Evolutionary conservation across 2,797 vertebrate species (phyloP).

Genomic region (Micrastur ruficollis): DNA sequence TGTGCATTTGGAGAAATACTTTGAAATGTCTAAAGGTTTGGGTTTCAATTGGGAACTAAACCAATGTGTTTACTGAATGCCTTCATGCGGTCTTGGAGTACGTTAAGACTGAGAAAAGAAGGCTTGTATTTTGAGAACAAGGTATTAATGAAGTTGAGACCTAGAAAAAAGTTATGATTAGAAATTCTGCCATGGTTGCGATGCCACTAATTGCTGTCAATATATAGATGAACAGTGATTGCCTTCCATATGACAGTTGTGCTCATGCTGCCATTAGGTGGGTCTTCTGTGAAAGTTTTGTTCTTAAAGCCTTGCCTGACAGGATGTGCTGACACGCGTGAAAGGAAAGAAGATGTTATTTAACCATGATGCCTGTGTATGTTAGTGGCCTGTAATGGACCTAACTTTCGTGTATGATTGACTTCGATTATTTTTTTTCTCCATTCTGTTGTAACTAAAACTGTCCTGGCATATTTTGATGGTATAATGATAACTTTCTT

Average conservation of each 20-base stretch:
- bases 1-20: neutral
- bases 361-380: rapidly evolving
- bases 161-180: neutral
- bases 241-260: neutral
- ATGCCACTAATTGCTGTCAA: neutral
- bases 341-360: neutral
- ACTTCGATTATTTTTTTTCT: neutral
- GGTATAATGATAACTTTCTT: neutral
- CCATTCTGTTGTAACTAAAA: neutral
- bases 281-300: neutral
- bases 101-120: neutral
- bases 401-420: neutral
- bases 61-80: neutral
- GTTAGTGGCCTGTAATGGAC: neutral
- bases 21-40: neutral
- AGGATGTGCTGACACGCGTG: neutral
- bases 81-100: neutral
- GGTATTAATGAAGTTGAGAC: neutral
- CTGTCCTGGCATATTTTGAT: neutral
- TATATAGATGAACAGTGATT: neutral
- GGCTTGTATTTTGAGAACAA: neutral
- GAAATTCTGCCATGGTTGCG: neutral
- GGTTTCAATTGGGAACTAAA: neutral
- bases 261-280: neutral
- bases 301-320: neutral